Conservation (phyloP, 2,113 vertebrate genomes). For the Otis tarda region DNA sequence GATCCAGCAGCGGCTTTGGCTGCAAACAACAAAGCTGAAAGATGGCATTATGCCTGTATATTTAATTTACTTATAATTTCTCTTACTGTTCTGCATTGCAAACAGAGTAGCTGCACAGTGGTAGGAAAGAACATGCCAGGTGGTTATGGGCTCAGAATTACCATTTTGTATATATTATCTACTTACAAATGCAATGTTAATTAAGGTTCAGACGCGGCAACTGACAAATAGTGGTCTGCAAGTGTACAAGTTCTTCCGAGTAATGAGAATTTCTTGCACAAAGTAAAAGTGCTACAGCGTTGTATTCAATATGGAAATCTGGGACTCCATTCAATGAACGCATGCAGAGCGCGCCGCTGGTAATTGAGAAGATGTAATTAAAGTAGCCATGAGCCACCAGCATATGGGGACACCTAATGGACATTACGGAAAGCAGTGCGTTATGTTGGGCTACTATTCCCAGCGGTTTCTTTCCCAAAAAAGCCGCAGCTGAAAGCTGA, state of each 20-base stretch:
- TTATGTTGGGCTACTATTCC: background rate
- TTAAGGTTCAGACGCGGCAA: background rate
- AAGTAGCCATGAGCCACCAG: background rate
- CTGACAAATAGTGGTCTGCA: background rate
- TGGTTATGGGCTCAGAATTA: conserved; percentile 38
- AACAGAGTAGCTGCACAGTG: conserved; percentile 26
- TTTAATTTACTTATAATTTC: conserved; percentile 42
- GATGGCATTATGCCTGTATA: conserved; percentile 7
- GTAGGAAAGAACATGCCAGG: conserved; percentile 22
- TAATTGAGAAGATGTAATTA: conserved; percentile 47
- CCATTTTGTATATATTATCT: conserved; percentile 31
- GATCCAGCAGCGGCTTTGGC: background rate
- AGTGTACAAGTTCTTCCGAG: background rate
- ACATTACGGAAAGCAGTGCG: background rate
- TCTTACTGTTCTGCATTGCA: conserved; percentile 35
- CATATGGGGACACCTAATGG: conserved; percentile 40
- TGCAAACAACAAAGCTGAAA: background rate
- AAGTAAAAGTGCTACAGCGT: background rate
- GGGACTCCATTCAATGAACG: background rate
- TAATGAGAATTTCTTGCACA: conserved; percentile 23
- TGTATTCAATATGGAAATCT: conserved; percentile 18
- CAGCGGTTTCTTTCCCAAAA: background rate
- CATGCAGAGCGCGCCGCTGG: background rate
- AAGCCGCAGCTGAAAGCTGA: background rate
- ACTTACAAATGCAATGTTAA: conserved; percentile 38